Percentiles rank a stretch among this genome's conserved stretches.
Conservation (phyloP, 2,888 invertebrate species). For the Amiota mariae region DNA sequence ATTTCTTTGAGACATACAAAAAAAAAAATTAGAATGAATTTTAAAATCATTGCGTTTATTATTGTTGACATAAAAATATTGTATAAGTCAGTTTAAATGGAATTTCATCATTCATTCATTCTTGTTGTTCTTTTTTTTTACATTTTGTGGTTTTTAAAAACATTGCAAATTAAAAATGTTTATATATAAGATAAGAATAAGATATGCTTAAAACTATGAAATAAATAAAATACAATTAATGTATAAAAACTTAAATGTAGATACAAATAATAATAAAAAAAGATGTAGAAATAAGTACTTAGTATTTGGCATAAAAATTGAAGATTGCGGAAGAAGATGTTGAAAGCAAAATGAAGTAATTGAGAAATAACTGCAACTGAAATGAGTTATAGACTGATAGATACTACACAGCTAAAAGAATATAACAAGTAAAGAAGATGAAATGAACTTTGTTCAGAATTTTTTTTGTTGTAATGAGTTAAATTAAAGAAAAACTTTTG, state of each 20-base stretch:
- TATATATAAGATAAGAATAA: conserved; percentile 19
- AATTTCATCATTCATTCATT: conserved; percentile 28
- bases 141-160: conserved; percentile 59
- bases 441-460: not conserved
- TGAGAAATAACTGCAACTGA: conserved; percentile 56
- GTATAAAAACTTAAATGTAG: too few species aligned
- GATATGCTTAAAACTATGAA: conserved; percentile 28
- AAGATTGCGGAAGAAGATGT: not conserved
- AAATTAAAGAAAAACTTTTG: conserved; percentile 3
- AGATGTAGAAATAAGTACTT: conserved; percentile 15
- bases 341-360: conserved; percentile 50
- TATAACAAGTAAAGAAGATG: not conserved
- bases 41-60: too few species aligned
- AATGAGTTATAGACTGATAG: not conserved
- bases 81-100: not conserved
- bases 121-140: conserved; percentile 43
- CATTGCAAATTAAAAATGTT: conserved; percentile 58
- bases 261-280: not conserved
- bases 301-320: conserved; percentile 16
- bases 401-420: too few species aligned
- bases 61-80: not conserved
- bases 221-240: conserved; percentile 29
- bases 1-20: not conserved
- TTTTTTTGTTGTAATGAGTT: not conserved
- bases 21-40: conserved; percentile 11